Base-by-base conservation (phyloP, 1,140 invertebrate species). In the Megathymus violae region DNA sequence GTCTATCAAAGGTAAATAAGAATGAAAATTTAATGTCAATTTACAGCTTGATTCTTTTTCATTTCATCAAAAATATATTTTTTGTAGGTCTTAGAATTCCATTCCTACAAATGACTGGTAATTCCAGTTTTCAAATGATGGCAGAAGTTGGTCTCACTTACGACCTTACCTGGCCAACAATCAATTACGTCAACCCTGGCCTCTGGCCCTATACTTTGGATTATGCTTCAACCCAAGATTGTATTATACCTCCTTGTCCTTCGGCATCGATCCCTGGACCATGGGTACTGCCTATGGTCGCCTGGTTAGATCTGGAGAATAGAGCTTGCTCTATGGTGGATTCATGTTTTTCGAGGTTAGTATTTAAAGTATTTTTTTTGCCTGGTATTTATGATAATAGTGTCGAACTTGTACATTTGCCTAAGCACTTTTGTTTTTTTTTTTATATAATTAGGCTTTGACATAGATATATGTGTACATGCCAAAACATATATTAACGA, bases 171-270 rank as follows among this genome's bases (percentile, higher is more conserved):
- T 94, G 94, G 94, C 93, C 93, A 3, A 94, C 94, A 0, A 89
- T 85, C 31, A 74, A 73, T 22, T 92, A 87, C 48, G 88, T 83
- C 9, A 79, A 93, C 54, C 94, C 93, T 10, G 91, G 92, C 38
- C 82, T 95, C 25, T 96, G 94, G 94, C 95, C 95, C 0, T 96
- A 95, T 73, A 95, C 95, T 1, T 76, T 96, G 50, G 93, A 96
- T 70, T 95, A 93, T 71, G 70, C 72, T 1, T 92, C 91, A 1
- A 88, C 73, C 61, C 94, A 95, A 75, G 94, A 95, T 60, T 95
- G 95, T 70, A 83, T 89, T 44, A 93, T 95, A 25, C 91, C 91
- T 1, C 92, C 93, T 0, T 96, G 95, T 74, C 95, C 95, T 0
- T 91, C 85, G 22, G 92, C 92, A 0, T 92, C 93, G 0, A 91